Evolutionary conservation across 2,888 invertebrate species (phyloP), one percentile per base, ranked within the genome.

Genomic region (Clepsis dumicolana): DNA sequence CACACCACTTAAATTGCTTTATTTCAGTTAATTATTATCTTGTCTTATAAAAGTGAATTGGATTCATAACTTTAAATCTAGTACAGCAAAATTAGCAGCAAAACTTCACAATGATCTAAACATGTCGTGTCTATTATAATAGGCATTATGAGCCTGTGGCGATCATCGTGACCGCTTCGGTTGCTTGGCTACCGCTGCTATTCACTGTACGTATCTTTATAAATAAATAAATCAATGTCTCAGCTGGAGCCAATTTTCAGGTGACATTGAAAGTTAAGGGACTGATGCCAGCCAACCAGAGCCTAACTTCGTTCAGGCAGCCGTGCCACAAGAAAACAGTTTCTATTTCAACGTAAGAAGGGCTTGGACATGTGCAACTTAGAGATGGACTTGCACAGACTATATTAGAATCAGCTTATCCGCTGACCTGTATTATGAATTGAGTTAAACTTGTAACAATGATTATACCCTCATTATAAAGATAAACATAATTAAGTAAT

Each of bases 331-430:
- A 29, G 35, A 53, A 41, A 54, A 59, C 57, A 65, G 57, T 69
- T 69, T 69, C 59, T 66, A 71, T 70, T 70, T 70, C 65, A 70
- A 57, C 66, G 64, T 60, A 70, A 71, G 65, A 69, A 54, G 16
- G 16, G 16, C 29, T 54, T 7, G 0, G 14, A 29, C 16, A n/a
- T 16, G 2, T 29, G 16, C 2, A 54, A 5, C 18, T 24, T 7
- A 25, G 3, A 16, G 3, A 16, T 16, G 3, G 16, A n/a, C 16
- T 53, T 27, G 16, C 27, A 27, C 1, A 41, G 0, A 8, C 53
- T 14, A 16, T 27, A 16, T 29, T n/a, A 53, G n/a, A 53, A n/a
- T 29, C 8, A 4, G 7, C 27, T 7, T 27, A 27, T 8, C 4
- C 25, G 52, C n/a, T 4, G 0, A 14, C 8, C n/a, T 53, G n/a